Evolutionary conservation across 2,113 vertebrate genomes (phyloP).

Genomic region (Copsychus sechellarum): DNA sequence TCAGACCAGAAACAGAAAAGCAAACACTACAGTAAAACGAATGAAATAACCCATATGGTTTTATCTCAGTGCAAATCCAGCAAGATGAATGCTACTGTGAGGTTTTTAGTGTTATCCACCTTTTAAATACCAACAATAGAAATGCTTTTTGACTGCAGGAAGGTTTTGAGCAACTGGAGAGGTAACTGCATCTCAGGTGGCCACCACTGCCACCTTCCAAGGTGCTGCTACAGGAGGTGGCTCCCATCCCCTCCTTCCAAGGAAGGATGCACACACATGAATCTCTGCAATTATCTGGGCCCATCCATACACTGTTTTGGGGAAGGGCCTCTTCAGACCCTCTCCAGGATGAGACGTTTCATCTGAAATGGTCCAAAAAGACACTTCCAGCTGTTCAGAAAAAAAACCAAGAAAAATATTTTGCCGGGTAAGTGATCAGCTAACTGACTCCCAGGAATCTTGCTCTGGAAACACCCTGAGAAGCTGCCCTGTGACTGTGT

Average conservation of each 20-base stretch:
- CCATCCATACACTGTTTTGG: not conserved
- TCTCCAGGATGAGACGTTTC: not conserved
- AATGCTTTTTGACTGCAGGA: not conserved
- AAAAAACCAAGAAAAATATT: not conserved
- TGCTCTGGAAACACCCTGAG: not conserved
- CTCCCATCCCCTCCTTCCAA: not conserved
- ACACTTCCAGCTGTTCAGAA: not conserved
- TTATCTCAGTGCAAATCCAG: not conserved
- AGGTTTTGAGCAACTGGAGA: not conserved
- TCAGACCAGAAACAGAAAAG: not conserved
- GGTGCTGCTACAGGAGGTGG: not conserved
- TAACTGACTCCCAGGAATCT: not conserved
- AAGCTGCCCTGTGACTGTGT: not conserved
- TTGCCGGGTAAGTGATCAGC: not conserved
- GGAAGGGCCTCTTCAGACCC: not conserved
- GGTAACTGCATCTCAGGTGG: not conserved
- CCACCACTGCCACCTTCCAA: not conserved
- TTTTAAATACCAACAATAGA: not conserved
- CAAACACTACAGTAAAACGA: not conserved
- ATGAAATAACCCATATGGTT: not conserved
- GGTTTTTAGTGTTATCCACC: not conserved
- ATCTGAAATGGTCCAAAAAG: not conserved
- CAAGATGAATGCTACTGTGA: not conserved
- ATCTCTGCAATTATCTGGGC: not conserved
- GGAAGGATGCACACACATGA: rapidly evolving